A percentile compares a stretch with the other conserved stretches of the same genome.
Conservation (phyloP, 2,797 vertebrate genomes). For the Cynodonichthys magdalenae region DNA sequence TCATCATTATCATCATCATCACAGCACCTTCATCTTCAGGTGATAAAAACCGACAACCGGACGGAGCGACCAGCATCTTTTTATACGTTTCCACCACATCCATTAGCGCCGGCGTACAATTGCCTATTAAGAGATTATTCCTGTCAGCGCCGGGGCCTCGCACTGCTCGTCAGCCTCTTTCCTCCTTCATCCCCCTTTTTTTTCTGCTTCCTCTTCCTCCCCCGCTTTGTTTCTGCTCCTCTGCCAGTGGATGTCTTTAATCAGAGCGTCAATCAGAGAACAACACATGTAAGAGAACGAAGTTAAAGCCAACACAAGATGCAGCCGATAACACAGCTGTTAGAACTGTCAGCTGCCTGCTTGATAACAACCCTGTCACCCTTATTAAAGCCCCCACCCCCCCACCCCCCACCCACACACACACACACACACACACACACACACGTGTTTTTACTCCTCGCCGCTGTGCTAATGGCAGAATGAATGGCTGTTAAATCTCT, state of each 20-base stretch:
- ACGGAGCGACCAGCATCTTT: neutral
- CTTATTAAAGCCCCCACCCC: conserved; percentile 47
- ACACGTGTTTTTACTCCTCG: conserved; percentile 20
- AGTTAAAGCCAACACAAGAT: conserved; percentile 75
- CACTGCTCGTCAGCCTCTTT: conserved; percentile 9
- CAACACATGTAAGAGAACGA: conserved; percentile 54
- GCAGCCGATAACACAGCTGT: conserved; percentile 74
- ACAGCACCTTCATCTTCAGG: neutral
- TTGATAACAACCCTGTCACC: conserved; percentile 71
- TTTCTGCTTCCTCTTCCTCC: neutral
- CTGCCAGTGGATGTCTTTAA: conserved; percentile 69
- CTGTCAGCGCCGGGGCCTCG: conserved; percentile 8
- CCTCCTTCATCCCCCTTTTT: neutral
- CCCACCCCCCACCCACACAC: neutral
- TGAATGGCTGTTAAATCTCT: conserved; percentile 62
- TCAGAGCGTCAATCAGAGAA: conserved; percentile 73
- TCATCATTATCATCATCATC: no score
- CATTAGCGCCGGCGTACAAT: conserved; percentile 2
- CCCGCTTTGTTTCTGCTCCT: conserved; percentile 23
- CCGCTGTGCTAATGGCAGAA: conserved; percentile 50
- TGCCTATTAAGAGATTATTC: conserved; percentile 10
- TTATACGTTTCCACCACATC: neutral
- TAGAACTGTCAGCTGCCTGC: conserved; percentile 67
- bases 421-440: no score
- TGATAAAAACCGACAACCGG: neutral